A percentile compares a stretch with the other conserved stretches of the same genome.
Evolutionary conservation across 2,888 invertebrate genomes (phyloP).

Genomic region (Andrena haemorrhoa): DNA sequence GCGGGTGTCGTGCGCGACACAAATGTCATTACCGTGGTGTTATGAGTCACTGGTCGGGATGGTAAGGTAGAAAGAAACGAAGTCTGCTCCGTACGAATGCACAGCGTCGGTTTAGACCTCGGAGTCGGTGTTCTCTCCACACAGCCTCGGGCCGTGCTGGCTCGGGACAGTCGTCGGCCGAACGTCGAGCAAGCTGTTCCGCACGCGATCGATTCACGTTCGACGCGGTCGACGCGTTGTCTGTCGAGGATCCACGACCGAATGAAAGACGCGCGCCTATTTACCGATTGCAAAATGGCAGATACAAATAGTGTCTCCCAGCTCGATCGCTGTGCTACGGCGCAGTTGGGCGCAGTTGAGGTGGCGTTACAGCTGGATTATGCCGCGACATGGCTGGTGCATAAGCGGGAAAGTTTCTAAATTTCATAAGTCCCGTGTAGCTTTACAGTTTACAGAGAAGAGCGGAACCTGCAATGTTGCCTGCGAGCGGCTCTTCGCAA

Average conservation of each 20-base stretch:
- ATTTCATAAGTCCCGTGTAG: no score
- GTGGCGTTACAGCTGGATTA: slow-evolving; percentile 35
- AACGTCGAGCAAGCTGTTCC: slow-evolving; percentile 2
- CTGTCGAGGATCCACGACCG: slow-evolving; percentile 6
- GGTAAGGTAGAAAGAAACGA: slow-evolving; percentile 41
- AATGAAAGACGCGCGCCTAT: slow-evolving; percentile 49
- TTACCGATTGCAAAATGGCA: slow-evolving; percentile 70
- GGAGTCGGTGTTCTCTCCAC: background rate
- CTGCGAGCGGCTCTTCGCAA: no score
- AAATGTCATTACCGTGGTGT: slow-evolving; percentile 74
- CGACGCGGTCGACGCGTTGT: background rate
- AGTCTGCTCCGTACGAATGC: background rate
- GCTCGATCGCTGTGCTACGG: slow-evolving; percentile 26
- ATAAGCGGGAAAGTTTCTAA: no score
- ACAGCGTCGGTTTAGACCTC: background rate
- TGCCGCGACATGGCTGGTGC: no score
- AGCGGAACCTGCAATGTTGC: no score
- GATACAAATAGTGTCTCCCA: slow-evolving; percentile 33
- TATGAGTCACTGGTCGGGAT: slow-evolving; percentile 68
- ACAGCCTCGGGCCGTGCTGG: background rate
- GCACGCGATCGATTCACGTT: slow-evolving; percentile 14
- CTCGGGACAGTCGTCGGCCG: background rate
- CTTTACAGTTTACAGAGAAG: no score
- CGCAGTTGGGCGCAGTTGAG: slow-evolving; percentile 31
- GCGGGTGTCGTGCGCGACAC: slow-evolving; percentile 60